A percentile compares a stretch with the other conserved stretches of the same genome.
phyloP scores from a whole-genome alignment of 2,888 invertebrate species.

The Eilema sororculum region DNA sequence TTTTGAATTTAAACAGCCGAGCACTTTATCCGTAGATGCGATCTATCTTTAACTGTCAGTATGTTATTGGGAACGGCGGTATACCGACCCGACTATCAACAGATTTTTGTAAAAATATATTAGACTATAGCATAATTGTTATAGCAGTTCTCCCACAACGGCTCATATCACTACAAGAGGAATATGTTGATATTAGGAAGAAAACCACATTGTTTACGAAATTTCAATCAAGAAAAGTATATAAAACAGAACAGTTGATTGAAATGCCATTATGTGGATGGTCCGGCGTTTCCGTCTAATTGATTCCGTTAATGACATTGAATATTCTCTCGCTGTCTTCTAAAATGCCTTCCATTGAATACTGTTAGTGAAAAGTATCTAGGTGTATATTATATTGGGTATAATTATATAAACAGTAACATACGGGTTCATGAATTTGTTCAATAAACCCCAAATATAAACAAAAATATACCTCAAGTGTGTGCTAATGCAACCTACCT shows the following conservation, averaged over 20 bases:
- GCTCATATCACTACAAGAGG: too few species aligned
- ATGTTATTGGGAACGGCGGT: too few species aligned
- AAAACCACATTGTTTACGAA: constrained; percentile 14
- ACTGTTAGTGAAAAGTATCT: background rate
- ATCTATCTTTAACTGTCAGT: too few species aligned
- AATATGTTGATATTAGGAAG: background rate
- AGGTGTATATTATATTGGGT: too few species aligned
- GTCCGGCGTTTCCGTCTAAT: constrained; percentile 18
- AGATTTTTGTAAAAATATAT: too few species aligned
- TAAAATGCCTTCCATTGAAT: background rate
- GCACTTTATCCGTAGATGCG: too few species aligned
- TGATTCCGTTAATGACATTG: constrained; percentile 31
- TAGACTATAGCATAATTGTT: too few species aligned
- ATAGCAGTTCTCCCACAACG: background rate
- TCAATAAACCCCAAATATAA: too few species aligned
- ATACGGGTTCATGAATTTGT: background rate
- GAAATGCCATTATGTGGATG: constrained; percentile 22
- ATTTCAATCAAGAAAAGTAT: constrained; percentile 55
- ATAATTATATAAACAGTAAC: background rate
- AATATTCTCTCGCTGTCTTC: constrained; percentile 14
- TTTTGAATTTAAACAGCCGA: too few species aligned
- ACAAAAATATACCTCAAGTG: too few species aligned
- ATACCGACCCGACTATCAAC: too few species aligned
- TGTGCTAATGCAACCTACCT: too few species aligned
- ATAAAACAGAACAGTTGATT: constrained; percentile 25